Evolutionary conservation across 1,140 invertebrate genomes (phyloP), one percentile per base, ranked within the genome.

Genomic region (Paraescarpia echinospica): DNA sequence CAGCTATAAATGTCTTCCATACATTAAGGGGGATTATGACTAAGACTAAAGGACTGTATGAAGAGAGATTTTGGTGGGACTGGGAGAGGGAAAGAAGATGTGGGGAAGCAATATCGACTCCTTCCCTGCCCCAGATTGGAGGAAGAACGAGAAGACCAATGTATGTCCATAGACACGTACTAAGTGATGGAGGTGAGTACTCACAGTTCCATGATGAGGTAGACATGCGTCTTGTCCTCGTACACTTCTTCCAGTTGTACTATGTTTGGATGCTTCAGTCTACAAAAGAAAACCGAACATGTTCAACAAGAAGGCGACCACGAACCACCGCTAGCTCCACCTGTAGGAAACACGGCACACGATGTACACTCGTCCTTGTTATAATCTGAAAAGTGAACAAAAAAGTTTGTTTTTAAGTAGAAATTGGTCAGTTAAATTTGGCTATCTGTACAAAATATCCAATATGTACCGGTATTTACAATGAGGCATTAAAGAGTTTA

Each of bases 171-270:
- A n/a, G n/a, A n/a, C n/a, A n/a, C n/a, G n/a, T n/a, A n/a, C n/a
- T n/a, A 12, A 77, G n/a, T 91, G 34, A 41, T 41, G 89, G 22
- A 18, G 27, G 8, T 6, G 41, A 92, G 92, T 95, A 98, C 98
- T 98, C 97, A 99, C 97, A 99, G 96, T 97, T 99, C 99, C 99
- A 99, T 99, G 59, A 99, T 98, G 92, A 99, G 97, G 96, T 99
- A 99, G 77, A 99, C 99, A 96, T 99, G 99, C 94, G 97, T 97
- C 96, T 99, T 99, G 95, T 99, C 99, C 96, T 99, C 99, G 96
- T 98, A 99, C 18, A 99, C 99, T 97, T 99, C 99, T 94, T 99
- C 96, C 93, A 99, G 97, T 96, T 99, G 98, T 92, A 99, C 99
- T 95, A 99, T 99, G 96, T 99, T 99, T 34, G 99, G 98, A 97